Evolutionary conservation across 2,888 invertebrate species (phyloP), one percentile per base, ranked within the genome.

Genomic region (Cephus nigrinus): DNA sequence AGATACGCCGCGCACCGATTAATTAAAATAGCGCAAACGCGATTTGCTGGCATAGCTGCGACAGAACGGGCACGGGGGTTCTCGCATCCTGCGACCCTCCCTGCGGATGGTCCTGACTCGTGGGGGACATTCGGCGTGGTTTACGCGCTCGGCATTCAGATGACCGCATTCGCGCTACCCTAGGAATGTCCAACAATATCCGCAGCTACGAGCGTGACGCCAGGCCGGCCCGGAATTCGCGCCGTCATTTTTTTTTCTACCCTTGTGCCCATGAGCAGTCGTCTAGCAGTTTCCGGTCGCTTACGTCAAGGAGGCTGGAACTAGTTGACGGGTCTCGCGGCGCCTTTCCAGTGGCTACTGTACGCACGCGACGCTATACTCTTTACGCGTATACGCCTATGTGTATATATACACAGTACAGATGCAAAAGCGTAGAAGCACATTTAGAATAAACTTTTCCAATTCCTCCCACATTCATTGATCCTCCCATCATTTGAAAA

Each of bases 111-210:
- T 83, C 79, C 34, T 85, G 84, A 84, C 86, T 83, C 86, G 86
- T 86, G 84, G 84, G 69, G 86, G 85, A 86, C 88, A 90, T 89
- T 88, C 89, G 86, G 88, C 90, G 89, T 89, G 88, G 90, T 89
- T 90, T 90, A 90, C 90, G 90, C 90, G 88, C 88, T 86, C 87
- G 87, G 89, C 90, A 90, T 90, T 90, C 89, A 87, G 89, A 90
- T 90, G 90, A 89, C 90, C 90, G 88, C 90, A 89, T 89, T 90
- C 89, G 87, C 87, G 86, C 88, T 87, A 87, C 84, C 87, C 89
- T 87, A 89, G 89, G 90, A 90, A 90, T 90, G 90, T 88, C 87
- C 89, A 88, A 88, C 88, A 88, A 88, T 88, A 88, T 88, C 87
- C 85, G 85, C 87, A 83, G 86, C 84, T 84, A 84, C 86, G 84